These are phyloP conservation scores for Notodonta ziczac DNA, from an alignment of 2,888 invertebrate genomes.

Conservation along the genomic window DNA sequence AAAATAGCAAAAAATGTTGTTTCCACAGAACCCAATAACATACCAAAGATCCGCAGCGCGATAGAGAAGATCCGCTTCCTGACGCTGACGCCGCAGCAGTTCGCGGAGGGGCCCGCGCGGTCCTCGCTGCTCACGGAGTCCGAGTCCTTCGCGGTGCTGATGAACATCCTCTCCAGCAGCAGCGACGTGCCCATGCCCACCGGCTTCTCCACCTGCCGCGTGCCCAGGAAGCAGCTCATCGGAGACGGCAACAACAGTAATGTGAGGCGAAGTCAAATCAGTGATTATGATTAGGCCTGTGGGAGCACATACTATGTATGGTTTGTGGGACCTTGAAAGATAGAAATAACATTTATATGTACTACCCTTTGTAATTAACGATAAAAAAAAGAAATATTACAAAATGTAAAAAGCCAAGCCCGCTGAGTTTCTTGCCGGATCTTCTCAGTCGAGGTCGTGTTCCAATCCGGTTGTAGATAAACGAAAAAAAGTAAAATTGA, in stretches of 20 bases:
- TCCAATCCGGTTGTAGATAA: too few species aligned
- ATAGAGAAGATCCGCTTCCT: constrained; percentile 92
- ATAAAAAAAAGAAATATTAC: too few species aligned
- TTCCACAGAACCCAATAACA: constrained; percentile 55
- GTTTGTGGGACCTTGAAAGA: too few species aligned
- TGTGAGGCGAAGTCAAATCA: constrained; percentile 37
- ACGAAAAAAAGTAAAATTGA: too few species aligned
- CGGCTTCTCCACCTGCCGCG: constrained; percentile 87
- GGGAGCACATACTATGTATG: too few species aligned
- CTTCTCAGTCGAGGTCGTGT: too few species aligned
- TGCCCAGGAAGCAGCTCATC: constrained; percentile 73
- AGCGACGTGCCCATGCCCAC: constrained; percentile 89
- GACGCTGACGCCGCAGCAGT: constrained; percentile 91
- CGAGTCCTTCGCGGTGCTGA: constrained; percentile 91
- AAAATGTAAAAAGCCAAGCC: too few species aligned
- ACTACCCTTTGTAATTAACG: too few species aligned
- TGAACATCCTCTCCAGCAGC: constrained; percentile 91
- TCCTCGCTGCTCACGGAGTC: constrained; percentile 90
- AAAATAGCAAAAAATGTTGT: too few species aligned
- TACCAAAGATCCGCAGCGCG: constrained; percentile 85
- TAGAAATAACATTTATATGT: too few species aligned
- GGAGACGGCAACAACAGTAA: constrained; percentile 58
- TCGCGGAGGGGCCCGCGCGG: constrained; percentile 92
- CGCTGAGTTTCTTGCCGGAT: too few species aligned
- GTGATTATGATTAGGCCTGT: too few species aligned